phyloP scores from a whole-genome alignment of 2,797 vertebrate genomes.

The Microctenopoma stevenorrisi region DNA sequence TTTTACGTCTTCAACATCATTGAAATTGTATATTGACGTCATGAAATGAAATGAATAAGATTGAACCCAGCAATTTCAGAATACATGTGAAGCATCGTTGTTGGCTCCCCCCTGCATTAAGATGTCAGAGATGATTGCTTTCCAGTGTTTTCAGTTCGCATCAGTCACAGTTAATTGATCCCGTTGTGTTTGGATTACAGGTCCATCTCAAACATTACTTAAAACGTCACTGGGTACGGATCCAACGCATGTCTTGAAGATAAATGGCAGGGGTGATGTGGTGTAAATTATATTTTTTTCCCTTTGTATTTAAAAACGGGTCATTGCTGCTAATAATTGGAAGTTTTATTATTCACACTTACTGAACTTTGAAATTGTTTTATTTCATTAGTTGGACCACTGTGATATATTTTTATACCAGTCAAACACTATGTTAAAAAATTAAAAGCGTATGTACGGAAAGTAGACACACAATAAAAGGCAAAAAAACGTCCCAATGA shows the following conservation, averaged over 20 bases:
- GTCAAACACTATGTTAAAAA: neutral
- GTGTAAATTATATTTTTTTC: slow-evolving; percentile 25
- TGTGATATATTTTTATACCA: neutral
- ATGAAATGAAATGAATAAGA: slow-evolving; percentile 26
- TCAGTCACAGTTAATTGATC: slow-evolving; percentile 61
- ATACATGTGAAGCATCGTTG: slow-evolving; percentile 15
- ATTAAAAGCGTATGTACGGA: no score
- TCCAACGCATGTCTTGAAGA: slow-evolving; percentile 26
- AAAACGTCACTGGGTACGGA: slow-evolving; percentile 5
- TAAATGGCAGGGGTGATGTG: slow-evolving; percentile 38
- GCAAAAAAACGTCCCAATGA: no score
- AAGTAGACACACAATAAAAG: no score
- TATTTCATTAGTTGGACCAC: neutral
- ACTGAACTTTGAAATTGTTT: slow-evolving; percentile 6
- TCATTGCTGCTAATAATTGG: slow-evolving; percentile 35
- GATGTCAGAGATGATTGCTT: slow-evolving; percentile 63
- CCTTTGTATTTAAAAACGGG: slow-evolving; percentile 9
- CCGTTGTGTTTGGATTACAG: slow-evolving; percentile 39
- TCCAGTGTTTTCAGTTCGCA: slow-evolving; percentile 48
- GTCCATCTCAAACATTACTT: slow-evolving; percentile 26
- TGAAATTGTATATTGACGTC: slow-evolving; percentile 36
- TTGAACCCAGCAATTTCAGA: slow-evolving; percentile 45
- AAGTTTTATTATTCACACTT: slow-evolving; percentile 24
- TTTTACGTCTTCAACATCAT: slow-evolving; percentile 1
- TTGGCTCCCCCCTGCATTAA: slow-evolving; percentile 71